A percentile compares a stretch with the other conserved stretches of the same genome.
Conservation (phyloP, 2,888 invertebrate species). For the Eupithecia exiguata region DNA sequence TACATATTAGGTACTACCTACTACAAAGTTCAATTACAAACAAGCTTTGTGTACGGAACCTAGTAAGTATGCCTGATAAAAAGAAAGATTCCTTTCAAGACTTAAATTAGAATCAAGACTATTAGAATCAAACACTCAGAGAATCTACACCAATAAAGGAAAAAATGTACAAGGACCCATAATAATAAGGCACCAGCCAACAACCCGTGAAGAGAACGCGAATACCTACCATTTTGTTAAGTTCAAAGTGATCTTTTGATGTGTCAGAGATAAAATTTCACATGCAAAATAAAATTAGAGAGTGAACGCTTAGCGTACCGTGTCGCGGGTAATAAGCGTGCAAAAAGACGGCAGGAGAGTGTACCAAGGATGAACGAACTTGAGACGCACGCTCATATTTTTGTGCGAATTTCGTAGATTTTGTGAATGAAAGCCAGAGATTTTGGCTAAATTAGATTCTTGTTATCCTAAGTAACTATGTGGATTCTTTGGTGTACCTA, state of each 20-base stretch:
- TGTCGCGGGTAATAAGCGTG: slow-evolving; percentile 68
- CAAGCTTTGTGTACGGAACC: neutral
- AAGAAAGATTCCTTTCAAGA: neutral
- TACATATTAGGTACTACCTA: too few species aligned
- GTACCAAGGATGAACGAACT: slow-evolving; percentile 28
- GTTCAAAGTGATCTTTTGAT: slow-evolving; percentile 61
- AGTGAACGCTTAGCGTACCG: slow-evolving; percentile 59
- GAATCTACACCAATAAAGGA: neutral
- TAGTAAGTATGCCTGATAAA: neutral
- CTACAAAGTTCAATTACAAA: neutral
- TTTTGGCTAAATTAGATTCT: neutral
- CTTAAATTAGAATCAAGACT: too few species aligned
- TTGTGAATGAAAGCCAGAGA: neutral
- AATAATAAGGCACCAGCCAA: slow-evolving; percentile 23
- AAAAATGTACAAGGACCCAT: neutral
- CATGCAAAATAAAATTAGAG: slow-evolving; percentile 72
- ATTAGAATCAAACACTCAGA: neutral
- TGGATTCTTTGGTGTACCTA: neutral
- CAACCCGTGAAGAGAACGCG: slow-evolving; percentile 37
- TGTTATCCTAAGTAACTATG: neutral
- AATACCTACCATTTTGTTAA: slow-evolving; percentile 17
- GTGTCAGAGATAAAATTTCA: slow-evolving; percentile 68
- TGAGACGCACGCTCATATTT: slow-evolving; percentile 13
- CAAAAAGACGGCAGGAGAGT: slow-evolving; percentile 51
- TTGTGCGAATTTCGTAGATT: slow-evolving; percentile 17